A percentile compares a stretch with the other conserved stretches of the same genome.
phyloP scores from a whole-genome alignment of 2,888 invertebrate species.

The Ochropacha duplaris region DNA sequence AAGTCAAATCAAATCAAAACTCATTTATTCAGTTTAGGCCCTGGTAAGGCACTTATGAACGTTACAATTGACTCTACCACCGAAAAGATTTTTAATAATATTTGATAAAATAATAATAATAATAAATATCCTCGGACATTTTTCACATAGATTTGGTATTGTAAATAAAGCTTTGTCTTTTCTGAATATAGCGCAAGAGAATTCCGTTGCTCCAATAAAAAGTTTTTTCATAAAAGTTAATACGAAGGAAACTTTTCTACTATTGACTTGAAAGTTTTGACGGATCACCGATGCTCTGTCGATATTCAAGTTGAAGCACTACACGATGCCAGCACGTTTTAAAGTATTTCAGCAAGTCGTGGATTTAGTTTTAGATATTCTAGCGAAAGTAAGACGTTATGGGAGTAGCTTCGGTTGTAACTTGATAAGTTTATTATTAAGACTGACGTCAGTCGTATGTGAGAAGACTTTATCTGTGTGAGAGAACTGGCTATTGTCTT shows the following conservation, averaged over 20 bases:
- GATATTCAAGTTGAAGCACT: conserved; percentile 17
- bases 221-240: neutral
- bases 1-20: no score
- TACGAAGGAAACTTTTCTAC: neutral
- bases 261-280: conserved; percentile 9
- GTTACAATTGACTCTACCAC: no score
- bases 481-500: neutral
- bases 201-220: neutral
- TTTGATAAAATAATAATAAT: no score
- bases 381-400: conserved; percentile 12
- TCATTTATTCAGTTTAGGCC: no score
- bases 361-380: conserved; percentile 31
- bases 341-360: conserved; percentile 1
- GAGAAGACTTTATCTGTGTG: neutral
- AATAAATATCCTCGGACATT: no score
- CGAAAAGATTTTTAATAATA: no score
- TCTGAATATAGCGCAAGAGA: neutral
- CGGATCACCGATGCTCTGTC: conserved; percentile 13
- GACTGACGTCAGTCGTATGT: neutral
- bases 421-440: conserved; percentile 27
- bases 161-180: no score
- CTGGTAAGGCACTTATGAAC: no score
- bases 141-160: no score
- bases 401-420: conserved; percentile 16
- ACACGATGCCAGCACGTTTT: conserved; percentile 5